Percentiles rank a stretch among this genome's conserved stretches.
phyloP scores from a whole-genome alignment of 2,797 vertebrate species.

The Mormyrops boulengeri region DNA sequence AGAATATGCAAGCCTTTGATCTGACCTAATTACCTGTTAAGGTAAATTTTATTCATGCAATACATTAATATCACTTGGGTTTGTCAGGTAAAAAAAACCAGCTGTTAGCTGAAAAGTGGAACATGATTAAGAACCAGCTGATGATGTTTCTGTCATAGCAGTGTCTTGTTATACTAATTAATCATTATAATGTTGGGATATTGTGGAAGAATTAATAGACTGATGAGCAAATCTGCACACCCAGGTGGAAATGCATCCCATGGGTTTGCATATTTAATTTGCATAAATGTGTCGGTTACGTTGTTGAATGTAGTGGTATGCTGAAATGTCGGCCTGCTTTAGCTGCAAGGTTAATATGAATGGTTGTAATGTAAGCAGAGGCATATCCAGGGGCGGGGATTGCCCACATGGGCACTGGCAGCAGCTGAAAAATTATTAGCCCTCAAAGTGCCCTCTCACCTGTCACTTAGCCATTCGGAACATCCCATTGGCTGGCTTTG shows the following conservation, averaged over 20 bases:
- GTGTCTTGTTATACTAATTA: conserved; percentile 10
- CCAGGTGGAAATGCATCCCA: neutral
- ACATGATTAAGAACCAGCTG: neutral
- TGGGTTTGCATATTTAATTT: neutral
- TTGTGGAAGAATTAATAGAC: neutral
- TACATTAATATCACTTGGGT: neutral
- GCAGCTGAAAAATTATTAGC: neutral
- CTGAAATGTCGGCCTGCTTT: neutral
- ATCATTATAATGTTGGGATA: neutral
- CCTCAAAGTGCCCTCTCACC: neutral
- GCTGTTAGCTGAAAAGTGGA: neutral
- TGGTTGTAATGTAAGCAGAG: neutral
- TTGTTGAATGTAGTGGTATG: neutral
- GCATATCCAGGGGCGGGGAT: neutral
- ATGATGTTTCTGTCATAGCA: neutral
- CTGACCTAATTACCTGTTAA: neutral
- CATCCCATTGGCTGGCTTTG: neutral
- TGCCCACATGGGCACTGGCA: neutral
- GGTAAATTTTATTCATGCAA: neutral
- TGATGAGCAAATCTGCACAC: neutral
- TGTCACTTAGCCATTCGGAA: neutral
- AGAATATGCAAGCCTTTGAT: neutral
- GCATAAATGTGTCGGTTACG: neutral
- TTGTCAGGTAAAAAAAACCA: neutral
- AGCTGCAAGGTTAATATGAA: neutral